These are phyloP conservation scores for Penaeus indicus DNA, from an alignment of 1,140 invertebrate species.

Conservation along the genomic window DNA sequence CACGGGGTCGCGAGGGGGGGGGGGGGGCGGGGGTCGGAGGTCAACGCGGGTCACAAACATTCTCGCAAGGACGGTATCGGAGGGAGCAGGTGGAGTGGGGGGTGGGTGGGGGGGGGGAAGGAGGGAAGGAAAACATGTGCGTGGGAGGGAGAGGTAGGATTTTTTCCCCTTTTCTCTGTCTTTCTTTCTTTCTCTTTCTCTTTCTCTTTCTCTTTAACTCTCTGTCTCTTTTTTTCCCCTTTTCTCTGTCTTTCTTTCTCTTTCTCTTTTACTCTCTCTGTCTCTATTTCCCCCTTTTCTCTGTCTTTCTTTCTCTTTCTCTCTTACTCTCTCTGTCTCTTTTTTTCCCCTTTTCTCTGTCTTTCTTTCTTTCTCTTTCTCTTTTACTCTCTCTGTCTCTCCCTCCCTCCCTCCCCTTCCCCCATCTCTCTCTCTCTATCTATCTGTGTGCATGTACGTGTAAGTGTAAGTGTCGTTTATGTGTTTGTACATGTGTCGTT, in stretches of 20 bases:
- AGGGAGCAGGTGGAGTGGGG: not conserved
- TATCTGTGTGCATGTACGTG: no score
- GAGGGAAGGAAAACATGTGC: not conserved
- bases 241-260: not conserved
- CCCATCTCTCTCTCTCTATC: conserved; percentile 8
- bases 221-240: not conserved
- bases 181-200: conserved; percentile 36
- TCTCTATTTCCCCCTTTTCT: not conserved
- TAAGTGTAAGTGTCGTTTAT: no score
- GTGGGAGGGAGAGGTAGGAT: not conserved
- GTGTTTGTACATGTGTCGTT: no score
- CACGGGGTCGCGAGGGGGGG: not conserved
- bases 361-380: no score
- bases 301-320: not conserved
- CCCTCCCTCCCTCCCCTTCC: not conserved
- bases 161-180: not conserved
- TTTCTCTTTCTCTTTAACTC: not conserved
- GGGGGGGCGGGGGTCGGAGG: not conserved
- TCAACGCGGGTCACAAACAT: not conserved
- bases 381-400: not conserved
- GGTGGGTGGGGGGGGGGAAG: not conserved
- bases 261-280: not conserved
- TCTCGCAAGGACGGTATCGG: not conserved
- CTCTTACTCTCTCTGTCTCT: not conserved
- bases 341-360: not conserved